These are phyloP conservation scores for Ochropacha duplaris DNA, from an alignment of 2,888 invertebrate genomes.

Conservation along the genomic window DNA sequence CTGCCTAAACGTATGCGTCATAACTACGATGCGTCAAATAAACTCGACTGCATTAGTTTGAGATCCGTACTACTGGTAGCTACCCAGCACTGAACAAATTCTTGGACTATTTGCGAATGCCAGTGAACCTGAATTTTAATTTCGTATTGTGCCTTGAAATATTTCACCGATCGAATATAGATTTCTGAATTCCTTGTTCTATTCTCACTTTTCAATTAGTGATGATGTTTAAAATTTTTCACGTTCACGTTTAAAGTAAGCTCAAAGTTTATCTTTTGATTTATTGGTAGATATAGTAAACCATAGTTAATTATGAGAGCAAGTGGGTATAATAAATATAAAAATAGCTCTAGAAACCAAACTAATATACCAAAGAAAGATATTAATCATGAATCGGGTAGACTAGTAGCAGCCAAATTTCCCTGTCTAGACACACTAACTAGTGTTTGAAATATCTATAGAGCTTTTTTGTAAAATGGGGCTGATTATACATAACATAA, in stretches of 20 bases:
- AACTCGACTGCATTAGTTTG: not conserved
- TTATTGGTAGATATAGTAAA: not conserved
- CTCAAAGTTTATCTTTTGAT: not conserved
- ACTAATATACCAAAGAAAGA: not conserved
- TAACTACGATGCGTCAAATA: not conserved
- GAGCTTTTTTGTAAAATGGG: not conserved
- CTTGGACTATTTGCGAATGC: not conserved
- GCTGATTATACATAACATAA: constrained; percentile 50
- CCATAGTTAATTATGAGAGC: not conserved
- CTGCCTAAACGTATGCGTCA: constrained; percentile 3
- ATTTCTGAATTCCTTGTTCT: not conserved
- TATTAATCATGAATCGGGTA: not conserved
- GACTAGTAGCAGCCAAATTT: not conserved
- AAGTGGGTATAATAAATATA: not conserved
- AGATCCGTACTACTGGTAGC: not conserved
- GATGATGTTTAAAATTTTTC: not conserved
- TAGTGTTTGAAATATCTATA: constrained; percentile 1
- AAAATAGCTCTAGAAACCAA: not conserved
- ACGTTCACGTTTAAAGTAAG: no score
- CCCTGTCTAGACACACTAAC: not conserved
- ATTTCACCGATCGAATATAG: not conserved
- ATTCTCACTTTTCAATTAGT: not conserved
- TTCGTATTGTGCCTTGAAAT: not conserved
- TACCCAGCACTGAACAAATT: not conserved
- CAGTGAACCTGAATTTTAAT: not conserved